Base-by-base conservation (phyloP, 2,888 invertebrate species). In the Ormyrus rosae region DNA sequence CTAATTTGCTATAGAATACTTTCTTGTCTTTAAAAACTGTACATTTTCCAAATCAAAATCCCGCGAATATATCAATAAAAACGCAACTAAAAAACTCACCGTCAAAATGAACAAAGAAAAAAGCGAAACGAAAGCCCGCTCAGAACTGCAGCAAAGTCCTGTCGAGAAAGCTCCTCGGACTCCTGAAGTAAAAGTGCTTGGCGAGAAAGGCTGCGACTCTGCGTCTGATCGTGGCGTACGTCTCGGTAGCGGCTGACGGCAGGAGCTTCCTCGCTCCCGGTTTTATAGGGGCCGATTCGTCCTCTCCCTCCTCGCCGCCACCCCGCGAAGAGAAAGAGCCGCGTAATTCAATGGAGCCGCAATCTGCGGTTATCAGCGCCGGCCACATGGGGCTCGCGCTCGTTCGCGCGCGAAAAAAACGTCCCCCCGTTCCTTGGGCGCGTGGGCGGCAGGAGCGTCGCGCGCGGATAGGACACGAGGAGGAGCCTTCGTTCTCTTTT, bases 301-400 rank as follows among this genome's bases (percentile, higher is more conserved):
- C 7, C n/a, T 58, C 50, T 51, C 6, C 58, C n/a, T 5, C 46
- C 34, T 34, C 9, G 50, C 1, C 1, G 50, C 0, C 1, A 1
- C 19, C 19, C 19, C 55, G 51, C 8, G 19, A 87, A 60, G 34
- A 9, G 55, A 34, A 50, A 45, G 8, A 13, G 48, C 3, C 72
- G 34, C 78, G 83, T 89, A 89, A 90, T 89, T 88, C 85, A 86
- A 90, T 90, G 85, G 81, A 86, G 84, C 85, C 83, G 86, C 90
- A 90, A 90, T 90, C 85, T 86, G 84, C 75, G 87, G 87, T 89
- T 90, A 90, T 90, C 90, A 89, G 89, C 85, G 72, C 60, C 83
- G 78, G 84, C 88, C 90, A 90, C 86, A 90, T 90, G 90, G 88
- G 89, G 82, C 87, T 84, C 84, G 80, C n/a, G 67, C 19, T 53